phyloP scores from a whole-genome alignment of 2,888 invertebrate species.

The Catocala nupta region DNA sequence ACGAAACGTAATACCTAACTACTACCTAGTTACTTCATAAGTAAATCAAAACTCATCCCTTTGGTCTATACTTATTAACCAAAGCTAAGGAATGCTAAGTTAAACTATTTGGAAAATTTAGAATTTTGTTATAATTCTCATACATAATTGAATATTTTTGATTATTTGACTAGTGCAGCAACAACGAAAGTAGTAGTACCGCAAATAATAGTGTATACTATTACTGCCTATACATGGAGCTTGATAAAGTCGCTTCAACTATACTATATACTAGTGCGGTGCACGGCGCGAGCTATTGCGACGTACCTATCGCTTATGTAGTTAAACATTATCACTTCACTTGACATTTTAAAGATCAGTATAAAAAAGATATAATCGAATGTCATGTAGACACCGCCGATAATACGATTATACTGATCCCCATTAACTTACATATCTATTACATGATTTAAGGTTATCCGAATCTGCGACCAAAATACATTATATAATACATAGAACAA shows the following conservation, averaged over 20 bases:
- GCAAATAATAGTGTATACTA: no score
- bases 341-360: neutral
- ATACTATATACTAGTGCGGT: no score
- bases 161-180: slow-evolving; percentile 41
- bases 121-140: slow-evolving; percentile 1
- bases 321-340: neutral
- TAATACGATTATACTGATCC: slow-evolving; percentile 2
- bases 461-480: no score
- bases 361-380: slow-evolving; percentile 2
- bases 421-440: neutral
- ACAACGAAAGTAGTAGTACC: slow-evolving; percentile 1
- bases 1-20: neutral
- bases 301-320: no score
- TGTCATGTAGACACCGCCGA: neutral
- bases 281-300: no score
- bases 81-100: slow-evolving; percentile 36
- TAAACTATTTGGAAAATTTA: slow-evolving; percentile 9
- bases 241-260: no score
- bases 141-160: slow-evolving; percentile 20
- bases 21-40: neutral
- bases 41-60: slow-evolving; percentile 6
- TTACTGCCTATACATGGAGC: no score
- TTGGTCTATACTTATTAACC: slow-evolving; percentile 29
- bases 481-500: no score
- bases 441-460: neutral